phyloP scores from a whole-genome alignment of 2,888 invertebrate genomes.

The Resseliella maxima region DNA sequence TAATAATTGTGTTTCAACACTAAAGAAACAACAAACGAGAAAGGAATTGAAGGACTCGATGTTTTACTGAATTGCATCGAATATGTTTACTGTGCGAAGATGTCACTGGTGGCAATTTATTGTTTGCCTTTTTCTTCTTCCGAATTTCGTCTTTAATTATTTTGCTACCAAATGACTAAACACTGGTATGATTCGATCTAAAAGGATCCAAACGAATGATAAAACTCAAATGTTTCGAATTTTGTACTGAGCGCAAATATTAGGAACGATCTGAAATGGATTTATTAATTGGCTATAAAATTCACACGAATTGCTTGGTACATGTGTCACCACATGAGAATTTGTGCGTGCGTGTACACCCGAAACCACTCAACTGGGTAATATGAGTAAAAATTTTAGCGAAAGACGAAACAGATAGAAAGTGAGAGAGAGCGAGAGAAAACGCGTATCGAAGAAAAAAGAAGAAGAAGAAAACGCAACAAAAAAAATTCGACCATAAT shows the following conservation, averaged over 20 bases:
- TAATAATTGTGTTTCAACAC: conserved; percentile 17
- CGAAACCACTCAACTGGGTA: neutral
- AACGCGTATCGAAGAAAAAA: neutral
- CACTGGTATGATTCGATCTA: neutral
- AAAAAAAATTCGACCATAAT: neutral
- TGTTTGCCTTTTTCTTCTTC: neutral
- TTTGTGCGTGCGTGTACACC: conserved; percentile 2
- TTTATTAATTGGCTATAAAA: conserved; percentile 54
- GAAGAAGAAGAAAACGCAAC: neutral
- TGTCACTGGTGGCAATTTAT: neutral
- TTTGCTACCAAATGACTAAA: neutral
- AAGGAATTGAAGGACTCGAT: neutral
- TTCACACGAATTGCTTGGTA: neutral
- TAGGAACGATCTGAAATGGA: neutral
- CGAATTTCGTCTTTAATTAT: conserved; percentile 40
- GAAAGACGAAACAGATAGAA: too few species aligned
- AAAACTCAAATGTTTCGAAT: neutral
- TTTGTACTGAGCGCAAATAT: neutral
- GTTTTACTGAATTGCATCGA: neutral
- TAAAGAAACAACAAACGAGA: neutral
- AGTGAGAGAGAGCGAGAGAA: neutral
- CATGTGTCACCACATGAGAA: conserved; percentile 24
- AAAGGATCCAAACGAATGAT: neutral
- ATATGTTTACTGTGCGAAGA: neutral
- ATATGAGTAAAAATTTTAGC: too few species aligned